phyloP scores from a whole-genome alignment of 2,888 invertebrate species.

The Apodemia hepburni region DNA sequence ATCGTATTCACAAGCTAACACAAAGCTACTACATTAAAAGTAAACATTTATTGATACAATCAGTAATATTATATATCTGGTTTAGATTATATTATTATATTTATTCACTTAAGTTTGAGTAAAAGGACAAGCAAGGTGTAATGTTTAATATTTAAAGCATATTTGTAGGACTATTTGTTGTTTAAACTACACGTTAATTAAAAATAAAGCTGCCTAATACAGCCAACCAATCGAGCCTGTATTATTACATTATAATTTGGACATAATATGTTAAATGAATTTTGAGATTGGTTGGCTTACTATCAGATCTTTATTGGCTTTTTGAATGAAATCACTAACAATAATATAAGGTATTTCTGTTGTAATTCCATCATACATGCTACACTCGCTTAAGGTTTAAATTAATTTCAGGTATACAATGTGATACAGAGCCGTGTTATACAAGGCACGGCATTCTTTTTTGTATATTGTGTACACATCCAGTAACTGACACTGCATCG shows the following conservation, averaged over 20 bases:
- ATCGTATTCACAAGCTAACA: slow-evolving; percentile 9
- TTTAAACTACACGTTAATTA: not conserved
- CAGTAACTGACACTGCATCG: too few relatives aligned
- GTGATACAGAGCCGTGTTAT: too few relatives aligned
- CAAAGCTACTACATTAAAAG: slow-evolving; percentile 1
- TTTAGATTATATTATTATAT: slow-evolving; percentile 2
- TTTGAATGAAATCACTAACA: not conserved
- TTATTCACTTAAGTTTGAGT: not conserved
- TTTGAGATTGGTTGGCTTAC: slow-evolving; percentile 7
- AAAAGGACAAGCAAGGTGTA: not conserved
- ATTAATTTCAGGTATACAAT: too few relatives aligned
- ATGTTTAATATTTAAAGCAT: slow-evolving; percentile 8
- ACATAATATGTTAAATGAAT: not conserved
- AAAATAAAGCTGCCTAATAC: not conserved
- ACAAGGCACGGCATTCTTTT: too few relatives aligned
- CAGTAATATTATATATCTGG: not conserved
- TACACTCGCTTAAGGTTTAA: too few relatives aligned
- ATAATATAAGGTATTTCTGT: too few relatives aligned
- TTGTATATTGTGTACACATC: too few relatives aligned
- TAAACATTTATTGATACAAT: slow-evolving; percentile 14
- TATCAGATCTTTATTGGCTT: not conserved
- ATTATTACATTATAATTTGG: not conserved
- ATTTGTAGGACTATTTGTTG: not conserved
- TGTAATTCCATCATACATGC: too few relatives aligned
- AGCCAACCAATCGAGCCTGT: not conserved